Evolutionary conservation across 2,113 vertebrate species (phyloP), one percentile per base, ranked within the genome.

Genomic region (Alethe castanea): DNA sequence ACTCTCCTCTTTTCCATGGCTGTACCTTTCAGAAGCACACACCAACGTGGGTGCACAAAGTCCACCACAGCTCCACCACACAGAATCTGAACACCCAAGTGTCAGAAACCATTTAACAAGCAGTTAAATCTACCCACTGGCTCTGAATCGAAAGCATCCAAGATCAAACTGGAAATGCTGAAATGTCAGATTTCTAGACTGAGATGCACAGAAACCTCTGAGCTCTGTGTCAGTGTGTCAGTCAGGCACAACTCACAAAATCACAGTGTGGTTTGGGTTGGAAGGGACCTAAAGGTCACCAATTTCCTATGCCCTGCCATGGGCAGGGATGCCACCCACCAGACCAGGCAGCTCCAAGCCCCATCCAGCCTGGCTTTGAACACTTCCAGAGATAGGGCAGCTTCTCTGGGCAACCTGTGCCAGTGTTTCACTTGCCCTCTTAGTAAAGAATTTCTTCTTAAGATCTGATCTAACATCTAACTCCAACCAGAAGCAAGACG

Each of bases 221-320:
- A 60, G 66, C 22, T 85, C 36, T 47, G 8, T 11, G 22, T 65
- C 65, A 33, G 8, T n/a, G 18, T 57, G 57, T 48, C 61, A 50
- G 28, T 20, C 54, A 73, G 64, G 65, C n/a, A 85, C 48, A 80
- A 13, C 15, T 69, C 28, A 3, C 25, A 69, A 29, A 18, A 40
- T 6, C 45, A 54, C 1, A 0, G 33, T 38, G 25, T 31, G 25
- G 20, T 26, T n/a, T 66, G 60, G 77, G 45, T 3, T 61, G 54
- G n/a, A 67, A 67, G n/a, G 40, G 11, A 61, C 29, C 69, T 40
- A 26, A 19, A 76, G 13, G 19, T 31, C 20, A 69, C 3, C 9
- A 48, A 0, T 0, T 47, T 47, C 40, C 45, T 35, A 12, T 0
- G 0, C 11, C n/a, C n/a, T 47, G 28, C 48, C 53, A 26, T 4